Evolutionary conservation across 2,113 vertebrate species (phyloP).

Genomic region (Entomyzon cyanotis): DNA sequence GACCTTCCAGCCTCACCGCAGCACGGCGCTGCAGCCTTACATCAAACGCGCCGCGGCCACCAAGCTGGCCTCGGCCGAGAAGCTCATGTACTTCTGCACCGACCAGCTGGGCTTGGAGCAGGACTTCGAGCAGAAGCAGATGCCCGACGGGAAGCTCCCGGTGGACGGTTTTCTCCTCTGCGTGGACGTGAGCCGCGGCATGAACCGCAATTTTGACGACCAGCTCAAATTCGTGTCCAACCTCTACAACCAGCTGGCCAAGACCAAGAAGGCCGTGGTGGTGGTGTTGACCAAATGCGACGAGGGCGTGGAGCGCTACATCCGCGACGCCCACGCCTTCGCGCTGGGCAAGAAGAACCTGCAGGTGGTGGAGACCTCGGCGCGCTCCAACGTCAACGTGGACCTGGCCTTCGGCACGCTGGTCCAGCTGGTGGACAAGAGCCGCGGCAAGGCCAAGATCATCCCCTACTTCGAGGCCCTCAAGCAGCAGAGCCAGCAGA

Average conservation of each 20-base stretch:
- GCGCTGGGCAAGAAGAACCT: conserved; percentile 95
- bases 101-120: conserved; percentile 97
- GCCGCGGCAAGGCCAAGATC: conserved; percentile 93
- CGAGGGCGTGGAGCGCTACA: conserved; percentile 96
- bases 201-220: conserved; percentile 97
- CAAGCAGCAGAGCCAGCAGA: conserved; percentile 97
- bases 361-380: conserved; percentile 96
- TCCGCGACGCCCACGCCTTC: conserved; percentile 93
- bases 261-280: conserved; percentile 94
- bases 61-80: conserved; percentile 95
- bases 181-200: conserved; percentile 93
- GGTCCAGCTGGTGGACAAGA: conserved; percentile 90
- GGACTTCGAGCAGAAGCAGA: conserved; percentile 99
- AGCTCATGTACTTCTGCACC: conserved; percentile 99
- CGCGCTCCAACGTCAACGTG: conserved; percentile 93
- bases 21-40: conserved; percentile 95
- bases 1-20: conserved; percentile 96
- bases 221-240: conserved; percentile 95
- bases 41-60: conserved; percentile 92
- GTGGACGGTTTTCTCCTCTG: conserved; percentile 93
- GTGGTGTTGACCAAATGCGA: conserved; percentile 95
- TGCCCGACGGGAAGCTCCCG: conserved; percentile 95
- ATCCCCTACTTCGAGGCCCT: conserved; percentile 95
- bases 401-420: conserved; percentile 93
- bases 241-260: conserved; percentile 92